A percentile compares a stretch with the other conserved stretches of the same genome.
Evolutionary conservation across 2,797 vertebrate genomes (phyloP).

Genomic region (Peromyscus aztecus): DNA sequence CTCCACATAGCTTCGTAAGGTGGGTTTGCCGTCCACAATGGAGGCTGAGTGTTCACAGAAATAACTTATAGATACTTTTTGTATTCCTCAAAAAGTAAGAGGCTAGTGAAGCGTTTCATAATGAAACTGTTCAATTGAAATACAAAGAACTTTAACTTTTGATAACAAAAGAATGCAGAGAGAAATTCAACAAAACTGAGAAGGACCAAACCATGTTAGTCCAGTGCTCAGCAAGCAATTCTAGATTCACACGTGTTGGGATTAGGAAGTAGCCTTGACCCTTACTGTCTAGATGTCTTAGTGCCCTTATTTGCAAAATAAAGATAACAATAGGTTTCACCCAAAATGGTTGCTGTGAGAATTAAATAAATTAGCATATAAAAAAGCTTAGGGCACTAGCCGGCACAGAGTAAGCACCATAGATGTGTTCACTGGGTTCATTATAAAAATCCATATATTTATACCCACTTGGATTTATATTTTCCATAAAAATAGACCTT

Average conservation of each 20-base stretch:
- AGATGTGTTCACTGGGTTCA: not conserved
- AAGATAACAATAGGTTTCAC: not conserved
- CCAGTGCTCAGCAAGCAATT: not conserved
- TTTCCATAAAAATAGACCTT: constrained; percentile 56
- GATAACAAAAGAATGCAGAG: constrained; percentile 2
- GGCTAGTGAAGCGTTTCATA: constrained; percentile 14
- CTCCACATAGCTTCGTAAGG: not conserved
- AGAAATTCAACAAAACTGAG: constrained; percentile 33
- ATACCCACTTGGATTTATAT: constrained; percentile 29
- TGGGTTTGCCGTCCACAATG: not conserved
- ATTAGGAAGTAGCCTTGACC: not conserved
- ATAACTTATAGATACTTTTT: not conserved
- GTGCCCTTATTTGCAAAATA: not conserved
- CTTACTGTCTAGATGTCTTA: not conserved
- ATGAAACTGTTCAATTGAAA: constrained; percentile 31
- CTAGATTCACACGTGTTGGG: not conserved
- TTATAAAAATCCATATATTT: not conserved
- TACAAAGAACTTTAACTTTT: constrained; percentile 54
- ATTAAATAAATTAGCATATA: not conserved
- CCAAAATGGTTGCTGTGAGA: not conserved
- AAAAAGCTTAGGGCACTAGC: not conserved
- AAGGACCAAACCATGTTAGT: not conserved
- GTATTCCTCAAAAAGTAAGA: not conserved
- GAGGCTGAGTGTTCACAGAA: constrained; percentile 3
- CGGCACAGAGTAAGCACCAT: not conserved